Percentiles rank a stretch among this genome's conserved stretches.
Conservation (phyloP, 2,888 invertebrate genomes). For the Tachina lurida region DNA sequence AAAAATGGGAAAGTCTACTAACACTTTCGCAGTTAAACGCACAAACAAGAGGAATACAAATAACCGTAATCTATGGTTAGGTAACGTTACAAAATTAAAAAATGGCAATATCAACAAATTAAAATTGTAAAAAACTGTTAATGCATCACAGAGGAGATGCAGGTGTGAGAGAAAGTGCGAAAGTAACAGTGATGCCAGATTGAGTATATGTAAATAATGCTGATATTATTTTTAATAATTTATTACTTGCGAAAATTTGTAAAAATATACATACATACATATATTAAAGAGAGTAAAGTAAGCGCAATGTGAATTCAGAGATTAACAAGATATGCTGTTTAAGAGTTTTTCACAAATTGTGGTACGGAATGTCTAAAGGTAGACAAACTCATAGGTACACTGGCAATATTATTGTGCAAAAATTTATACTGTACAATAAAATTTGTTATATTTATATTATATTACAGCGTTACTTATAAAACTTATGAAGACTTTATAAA, state of each 20-base stretch:
- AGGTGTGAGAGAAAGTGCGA: conserved; percentile 15
- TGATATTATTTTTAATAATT: background rate
- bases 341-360: too few relatives aligned
- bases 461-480: too few relatives aligned
- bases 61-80: conserved; percentile 65
- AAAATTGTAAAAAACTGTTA: conserved; percentile 39
- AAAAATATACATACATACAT: too few relatives aligned
- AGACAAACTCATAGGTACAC: too few relatives aligned
- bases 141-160: conserved; percentile 44
- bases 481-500: too few relatives aligned
- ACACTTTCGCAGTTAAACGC: background rate
- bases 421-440: too few relatives aligned
- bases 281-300: too few relatives aligned
- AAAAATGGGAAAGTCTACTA: conserved; percentile 33
- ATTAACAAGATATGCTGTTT: too few relatives aligned
- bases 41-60: background rate
- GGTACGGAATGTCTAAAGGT: too few relatives aligned
- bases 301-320: too few relatives aligned
- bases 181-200: conserved; percentile 44
- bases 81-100: conserved; percentile 58
- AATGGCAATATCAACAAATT: conserved; percentile 62
- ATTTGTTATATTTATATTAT: too few relatives aligned
- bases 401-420: too few relatives aligned
- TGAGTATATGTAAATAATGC: background rate
- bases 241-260: background rate